These are phyloP conservation scores for Thereva nobilitata DNA, from an alignment of 2,888 invertebrate genomes.

Conservation along the genomic window DNA sequence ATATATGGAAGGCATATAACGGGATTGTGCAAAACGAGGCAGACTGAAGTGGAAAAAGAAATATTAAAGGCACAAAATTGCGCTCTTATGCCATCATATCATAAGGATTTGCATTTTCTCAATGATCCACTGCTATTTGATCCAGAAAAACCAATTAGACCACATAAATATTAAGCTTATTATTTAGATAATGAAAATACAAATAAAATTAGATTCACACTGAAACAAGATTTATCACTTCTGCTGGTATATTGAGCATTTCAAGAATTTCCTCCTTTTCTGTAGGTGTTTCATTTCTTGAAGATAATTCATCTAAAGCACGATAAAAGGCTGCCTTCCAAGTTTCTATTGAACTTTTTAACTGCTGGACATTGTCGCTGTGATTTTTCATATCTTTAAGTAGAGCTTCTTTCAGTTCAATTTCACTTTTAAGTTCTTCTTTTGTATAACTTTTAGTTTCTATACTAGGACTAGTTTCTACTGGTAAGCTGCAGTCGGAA, in stretches of 20 bases:
- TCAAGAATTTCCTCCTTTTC: constrained; percentile 44
- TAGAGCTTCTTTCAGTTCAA: constrained; percentile 29
- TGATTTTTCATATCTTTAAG: constrained; percentile 30
- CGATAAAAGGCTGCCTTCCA: constrained; percentile 50
- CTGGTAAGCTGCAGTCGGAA: background rate
- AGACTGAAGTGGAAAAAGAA: constrained; percentile 72
- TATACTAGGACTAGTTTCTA: background rate
- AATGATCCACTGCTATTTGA: constrained; percentile 91
- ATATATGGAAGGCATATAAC: constrained; percentile 93
- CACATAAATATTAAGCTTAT: constrained; percentile 71
- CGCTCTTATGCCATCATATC: constrained; percentile 81
- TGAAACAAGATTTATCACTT: constrained; percentile 48
- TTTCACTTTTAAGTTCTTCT: constrained; percentile 10
- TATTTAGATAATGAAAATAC: constrained; percentile 16
- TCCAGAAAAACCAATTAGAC: constrained; percentile 78
- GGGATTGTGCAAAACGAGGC: constrained; percentile 84
- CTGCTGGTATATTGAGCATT: constrained; percentile 47
- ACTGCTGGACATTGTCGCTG: constrained; percentile 42
- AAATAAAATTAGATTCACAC: background rate
- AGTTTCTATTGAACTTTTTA: constrained; percentile 44
- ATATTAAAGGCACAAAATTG: constrained; percentile 75
- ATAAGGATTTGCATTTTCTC: constrained; percentile 78
- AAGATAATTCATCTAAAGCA: constrained; percentile 47
- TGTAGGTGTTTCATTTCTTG: constrained; percentile 42
- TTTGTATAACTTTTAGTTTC: too few species aligned